A percentile compares a stretch with the other conserved stretches of the same genome.
Evolutionary conservation across 2,113 vertebrate genomes (phyloP).

Genomic region (Xyrauchen texanus): DNA sequence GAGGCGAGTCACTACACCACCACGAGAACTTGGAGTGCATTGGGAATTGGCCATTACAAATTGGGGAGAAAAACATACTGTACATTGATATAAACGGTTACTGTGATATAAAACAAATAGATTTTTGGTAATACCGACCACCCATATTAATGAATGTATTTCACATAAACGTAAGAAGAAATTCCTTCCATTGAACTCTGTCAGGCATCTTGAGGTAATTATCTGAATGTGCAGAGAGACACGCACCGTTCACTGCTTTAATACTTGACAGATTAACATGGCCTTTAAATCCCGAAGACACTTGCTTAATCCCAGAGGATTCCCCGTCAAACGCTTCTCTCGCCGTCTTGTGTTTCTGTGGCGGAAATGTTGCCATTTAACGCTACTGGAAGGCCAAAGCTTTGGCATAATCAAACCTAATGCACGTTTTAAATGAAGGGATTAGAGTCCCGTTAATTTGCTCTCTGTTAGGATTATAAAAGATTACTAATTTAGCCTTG

Average conservation of each 20-base stretch:
- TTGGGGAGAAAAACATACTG: too few species aligned
- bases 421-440: slow-evolving; percentile 53
- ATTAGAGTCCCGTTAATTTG: slow-evolving; percentile 56
- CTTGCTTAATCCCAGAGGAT: slow-evolving; percentile 57
- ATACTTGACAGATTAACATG: slow-evolving; percentile 70
- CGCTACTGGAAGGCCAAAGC: neutral
- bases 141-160: too few species aligned
- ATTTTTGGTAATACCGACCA: too few species aligned
- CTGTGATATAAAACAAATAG: too few species aligned
- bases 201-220: slow-evolving; percentile 40
- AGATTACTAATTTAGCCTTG: neutral
- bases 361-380: too few species aligned
- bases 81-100: too few species aligned
- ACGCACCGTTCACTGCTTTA: slow-evolving; percentile 63
- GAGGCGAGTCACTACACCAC: too few species aligned
- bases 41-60: too few species aligned
- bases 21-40: too few species aligned
- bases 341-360: slow-evolving; percentile 10
- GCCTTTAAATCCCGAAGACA: slow-evolving; percentile 70
- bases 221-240: slow-evolving; percentile 47
- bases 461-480: slow-evolving; percentile 59
- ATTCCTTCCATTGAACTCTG: too few species aligned
- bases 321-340: slow-evolving; percentile 40
- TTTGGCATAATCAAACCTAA: slow-evolving; percentile 37
- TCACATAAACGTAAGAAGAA: too few species aligned